Evolutionary conservation across 2,113 vertebrate species (phyloP).

Genomic region (Pavo muticus): DNA sequence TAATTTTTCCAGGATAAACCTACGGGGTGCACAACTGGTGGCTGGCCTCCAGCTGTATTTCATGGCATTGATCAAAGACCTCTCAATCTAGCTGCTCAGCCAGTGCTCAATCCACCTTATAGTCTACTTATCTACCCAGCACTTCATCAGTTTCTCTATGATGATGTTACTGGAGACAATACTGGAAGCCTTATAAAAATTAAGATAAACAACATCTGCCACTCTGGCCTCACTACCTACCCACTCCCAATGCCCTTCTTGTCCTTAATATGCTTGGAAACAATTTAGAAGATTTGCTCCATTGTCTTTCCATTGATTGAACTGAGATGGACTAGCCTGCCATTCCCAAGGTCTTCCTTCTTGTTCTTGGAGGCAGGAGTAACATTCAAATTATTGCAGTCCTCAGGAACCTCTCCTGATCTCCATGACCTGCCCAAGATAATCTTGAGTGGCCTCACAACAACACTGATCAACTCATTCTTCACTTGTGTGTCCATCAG

Average conservation of each 20-base stretch:
- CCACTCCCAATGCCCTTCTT: background rate
- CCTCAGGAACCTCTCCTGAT: background rate
- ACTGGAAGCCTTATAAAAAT: background rate
- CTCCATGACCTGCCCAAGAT: background rate
- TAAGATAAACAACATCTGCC: rapidly evolving
- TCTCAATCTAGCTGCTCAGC: background rate
- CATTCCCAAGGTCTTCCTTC: background rate
- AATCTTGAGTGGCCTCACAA: no score
- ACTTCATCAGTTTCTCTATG: background rate
- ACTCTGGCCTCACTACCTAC: background rate
- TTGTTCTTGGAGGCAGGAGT: background rate
- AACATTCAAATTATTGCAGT: background rate
- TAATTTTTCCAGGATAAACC: background rate
- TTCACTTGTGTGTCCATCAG: background rate
- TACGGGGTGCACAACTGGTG: background rate
- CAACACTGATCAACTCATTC: background rate
- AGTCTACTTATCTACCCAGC: background rate
- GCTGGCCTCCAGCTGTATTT: background rate
- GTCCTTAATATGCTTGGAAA: background rate
- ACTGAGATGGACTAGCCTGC: background rate
- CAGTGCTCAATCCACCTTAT: background rate
- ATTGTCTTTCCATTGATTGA: background rate
- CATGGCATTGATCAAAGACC: background rate
- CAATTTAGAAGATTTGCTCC: background rate
- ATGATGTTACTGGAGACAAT: background rate